phyloP scores from a whole-genome alignment of 2,113 vertebrate genomes.

The Psittacula cyanocephala region DNA sequence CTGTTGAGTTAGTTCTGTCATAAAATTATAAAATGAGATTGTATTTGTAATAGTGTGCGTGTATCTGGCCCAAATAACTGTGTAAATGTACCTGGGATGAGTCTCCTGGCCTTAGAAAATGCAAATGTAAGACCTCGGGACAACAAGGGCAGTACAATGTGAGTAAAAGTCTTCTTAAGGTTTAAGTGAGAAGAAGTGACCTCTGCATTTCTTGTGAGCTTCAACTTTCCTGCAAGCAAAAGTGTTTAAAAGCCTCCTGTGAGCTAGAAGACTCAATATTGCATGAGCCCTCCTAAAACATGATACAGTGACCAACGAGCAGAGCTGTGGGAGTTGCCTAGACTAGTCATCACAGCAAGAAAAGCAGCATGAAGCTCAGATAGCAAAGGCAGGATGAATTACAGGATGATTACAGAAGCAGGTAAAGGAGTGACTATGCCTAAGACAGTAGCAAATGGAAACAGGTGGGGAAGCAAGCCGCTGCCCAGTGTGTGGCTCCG shows the following conservation, averaged over 20 bases:
- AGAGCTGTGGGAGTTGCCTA: background rate
- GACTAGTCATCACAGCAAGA: background rate
- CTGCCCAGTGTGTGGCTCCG: background rate
- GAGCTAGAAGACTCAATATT: background rate
- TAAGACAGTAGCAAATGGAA: background rate
- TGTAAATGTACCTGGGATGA: background rate
- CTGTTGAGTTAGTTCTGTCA: background rate
- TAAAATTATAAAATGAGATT: background rate
- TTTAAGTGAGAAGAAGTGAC: background rate
- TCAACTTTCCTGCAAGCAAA: background rate
- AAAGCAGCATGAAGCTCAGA: background rate
- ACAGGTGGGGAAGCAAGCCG: background rate
- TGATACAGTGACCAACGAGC: background rate
- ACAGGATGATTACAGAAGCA: fast-evolving
- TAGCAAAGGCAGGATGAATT: fast-evolving
- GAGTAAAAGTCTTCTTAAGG: background rate
- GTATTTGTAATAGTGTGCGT: background rate
- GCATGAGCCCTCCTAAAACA: fast-evolving
- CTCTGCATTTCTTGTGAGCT: background rate
- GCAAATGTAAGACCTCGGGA: background rate
- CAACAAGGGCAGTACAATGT: background rate
- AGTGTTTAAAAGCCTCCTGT: background rate
- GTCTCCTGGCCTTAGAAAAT: background rate
- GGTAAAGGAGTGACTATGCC: background rate
- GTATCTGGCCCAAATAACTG: background rate